These are phyloP conservation scores for Motacilla tschutschensis DNA, from an alignment of 2,113 vertebrate genomes.

Conservation along the genomic window DNA sequence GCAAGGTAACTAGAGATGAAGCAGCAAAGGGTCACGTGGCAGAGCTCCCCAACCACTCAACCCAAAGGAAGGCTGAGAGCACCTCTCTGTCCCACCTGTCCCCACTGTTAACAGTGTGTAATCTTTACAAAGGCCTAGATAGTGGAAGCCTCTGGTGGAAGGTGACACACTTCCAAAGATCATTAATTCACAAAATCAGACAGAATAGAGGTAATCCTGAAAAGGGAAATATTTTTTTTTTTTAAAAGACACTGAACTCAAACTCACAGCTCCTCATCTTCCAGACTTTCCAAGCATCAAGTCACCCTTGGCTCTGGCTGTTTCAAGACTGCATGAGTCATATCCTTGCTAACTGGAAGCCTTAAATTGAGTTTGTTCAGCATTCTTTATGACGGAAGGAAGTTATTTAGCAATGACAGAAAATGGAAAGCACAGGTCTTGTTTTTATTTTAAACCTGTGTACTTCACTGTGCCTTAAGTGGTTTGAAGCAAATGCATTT, in stretches of 20 bases:
- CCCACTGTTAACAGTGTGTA: fast-evolving
- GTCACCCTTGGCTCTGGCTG: background rate
- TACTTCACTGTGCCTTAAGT: background rate
- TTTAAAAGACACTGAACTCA: background rate
- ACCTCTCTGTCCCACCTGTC: background rate
- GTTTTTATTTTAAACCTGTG: background rate
- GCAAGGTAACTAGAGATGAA: background rate
- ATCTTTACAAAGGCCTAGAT: background rate
- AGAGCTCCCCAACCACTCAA: background rate
- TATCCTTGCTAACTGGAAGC: constrained; percentile 64
- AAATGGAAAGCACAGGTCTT: background rate
- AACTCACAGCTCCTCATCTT: background rate
- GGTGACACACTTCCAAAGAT: background rate
- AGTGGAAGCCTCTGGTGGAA: background rate
- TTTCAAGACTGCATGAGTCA: constrained; percentile 57
- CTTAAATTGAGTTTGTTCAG: constrained; percentile 45
- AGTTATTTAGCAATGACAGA: background rate
- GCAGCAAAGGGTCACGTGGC: background rate
- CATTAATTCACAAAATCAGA: background rate
- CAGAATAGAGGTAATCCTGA: background rate
- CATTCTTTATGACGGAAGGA: constrained; percentile 15
- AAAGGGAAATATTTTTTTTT: background rate
- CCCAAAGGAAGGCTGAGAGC: background rate
- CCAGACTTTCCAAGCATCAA: constrained; percentile 7
- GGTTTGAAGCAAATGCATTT: background rate